Percentiles rank a stretch among this genome's conserved stretches.
Conservation (phyloP, 2,113 vertebrate species). For the Pycnonotus jocosus region DNA sequence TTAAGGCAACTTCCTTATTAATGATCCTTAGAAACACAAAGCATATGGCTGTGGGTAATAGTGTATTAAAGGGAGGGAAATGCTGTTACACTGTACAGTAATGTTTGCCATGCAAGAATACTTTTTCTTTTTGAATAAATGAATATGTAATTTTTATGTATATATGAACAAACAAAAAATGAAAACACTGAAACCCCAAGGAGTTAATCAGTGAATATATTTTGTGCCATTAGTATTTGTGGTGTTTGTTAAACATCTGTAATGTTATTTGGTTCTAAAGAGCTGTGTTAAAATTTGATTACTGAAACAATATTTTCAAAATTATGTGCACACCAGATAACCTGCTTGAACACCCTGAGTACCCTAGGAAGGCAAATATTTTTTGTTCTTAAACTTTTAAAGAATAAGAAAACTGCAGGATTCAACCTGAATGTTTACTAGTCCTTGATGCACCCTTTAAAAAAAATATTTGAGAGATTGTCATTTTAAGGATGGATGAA, state of each 20-base stretch:
- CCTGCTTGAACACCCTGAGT: neutral
- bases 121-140: neutral
- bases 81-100: neutral
- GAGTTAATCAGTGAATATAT: neutral
- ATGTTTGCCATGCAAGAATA: neutral
- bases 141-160: neutral
- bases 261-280: neutral
- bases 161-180: neutral
- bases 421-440: neutral
- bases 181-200: neutral
- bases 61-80: neutral
- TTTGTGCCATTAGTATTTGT: neutral
- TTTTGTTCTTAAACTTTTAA: neutral
- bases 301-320: neutral
- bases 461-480: neutral
- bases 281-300: neutral
- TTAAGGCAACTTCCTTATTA: constrained; percentile 41
- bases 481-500: neutral
- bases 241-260: neutral
- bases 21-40: constrained; percentile 42
- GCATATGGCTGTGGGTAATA: constrained; percentile 9
- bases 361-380: neutral
- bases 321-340: neutral
- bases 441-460: neutral
- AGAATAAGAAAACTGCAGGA: neutral